These are phyloP conservation scores for Himantopus leucocephalus DNA, from an alignment of 2,113 vertebrate species.

Conservation along the genomic window DNA sequence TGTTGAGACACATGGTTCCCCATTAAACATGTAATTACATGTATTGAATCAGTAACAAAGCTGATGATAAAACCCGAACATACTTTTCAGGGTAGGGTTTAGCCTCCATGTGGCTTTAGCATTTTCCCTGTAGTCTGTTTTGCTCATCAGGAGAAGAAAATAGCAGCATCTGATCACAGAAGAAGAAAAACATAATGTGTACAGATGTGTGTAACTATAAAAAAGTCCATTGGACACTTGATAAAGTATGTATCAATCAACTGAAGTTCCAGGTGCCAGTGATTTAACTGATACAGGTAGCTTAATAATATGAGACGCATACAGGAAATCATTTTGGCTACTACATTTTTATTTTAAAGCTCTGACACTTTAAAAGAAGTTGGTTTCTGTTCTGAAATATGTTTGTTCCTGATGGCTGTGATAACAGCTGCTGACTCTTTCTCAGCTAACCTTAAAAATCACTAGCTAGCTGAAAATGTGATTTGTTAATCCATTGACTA, in stretches of 20 bases:
- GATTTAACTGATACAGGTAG: background rate
- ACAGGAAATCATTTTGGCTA: background rate
- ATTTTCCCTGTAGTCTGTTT: background rate
- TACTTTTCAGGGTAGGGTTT: background rate
- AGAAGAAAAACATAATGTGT: background rate
- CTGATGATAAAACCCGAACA: background rate
- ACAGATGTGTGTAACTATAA: background rate
- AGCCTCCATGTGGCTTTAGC: background rate
- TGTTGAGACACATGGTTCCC: background rate
- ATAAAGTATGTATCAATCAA: background rate
- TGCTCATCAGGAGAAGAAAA: background rate
- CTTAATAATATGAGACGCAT: background rate
- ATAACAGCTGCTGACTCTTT: background rate
- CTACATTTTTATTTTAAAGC: background rate
- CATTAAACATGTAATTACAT: background rate
- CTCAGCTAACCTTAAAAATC: background rate
- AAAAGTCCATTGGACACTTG: background rate
- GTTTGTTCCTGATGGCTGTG: background rate
- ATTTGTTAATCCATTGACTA: background rate
- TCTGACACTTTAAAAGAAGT: background rate
- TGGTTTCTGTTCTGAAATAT: background rate
- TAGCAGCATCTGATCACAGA: background rate
- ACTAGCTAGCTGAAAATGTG: background rate
- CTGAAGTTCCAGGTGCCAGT: background rate
- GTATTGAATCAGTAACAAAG: background rate